Evolutionary conservation across 2,888 invertebrate genomes (phyloP).

Genomic region (Heteromyza rotundicornis): DNA sequence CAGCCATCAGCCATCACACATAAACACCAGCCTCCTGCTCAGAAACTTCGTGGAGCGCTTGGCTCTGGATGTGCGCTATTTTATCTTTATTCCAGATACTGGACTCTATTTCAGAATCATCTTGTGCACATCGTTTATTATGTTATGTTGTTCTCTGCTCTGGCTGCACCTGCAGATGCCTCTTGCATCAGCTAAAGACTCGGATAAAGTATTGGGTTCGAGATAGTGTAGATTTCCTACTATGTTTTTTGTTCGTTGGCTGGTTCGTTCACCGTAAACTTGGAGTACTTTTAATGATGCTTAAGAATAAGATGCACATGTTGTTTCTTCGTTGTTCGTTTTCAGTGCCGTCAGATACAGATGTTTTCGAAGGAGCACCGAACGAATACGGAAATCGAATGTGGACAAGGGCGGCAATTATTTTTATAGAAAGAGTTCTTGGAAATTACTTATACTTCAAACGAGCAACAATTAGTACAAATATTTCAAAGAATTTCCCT

Average conservation of each 20-base stretch:
- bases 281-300: background rate
- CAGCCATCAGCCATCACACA: too few species aligned
- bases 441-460: too few species aligned
- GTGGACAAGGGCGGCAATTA: background rate
- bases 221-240: background rate
- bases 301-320: background rate
- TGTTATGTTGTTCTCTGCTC: background rate
- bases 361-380: background rate
- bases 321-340: background rate
- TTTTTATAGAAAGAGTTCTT: background rate
- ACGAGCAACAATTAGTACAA: too few species aligned
- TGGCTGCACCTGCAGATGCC: slow-evolving; percentile 7
- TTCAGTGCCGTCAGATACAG: background rate
- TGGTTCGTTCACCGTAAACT: too few species aligned
- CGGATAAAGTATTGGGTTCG: background rate
- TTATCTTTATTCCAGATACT: slow-evolving; percentile 24
- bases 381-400: background rate
- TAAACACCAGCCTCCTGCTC: too few species aligned
- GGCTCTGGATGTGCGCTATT: background rate
- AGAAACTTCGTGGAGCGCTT: too few species aligned
- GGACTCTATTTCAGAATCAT: slow-evolving; percentile 19
- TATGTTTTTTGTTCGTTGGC: too few species aligned
- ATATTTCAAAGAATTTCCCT: background rate
- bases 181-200: background rate
- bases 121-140: background rate